Evolutionary conservation across 2,888 invertebrate species (phyloP).

Genomic region (Eueremaeus valkanovi): DNA sequence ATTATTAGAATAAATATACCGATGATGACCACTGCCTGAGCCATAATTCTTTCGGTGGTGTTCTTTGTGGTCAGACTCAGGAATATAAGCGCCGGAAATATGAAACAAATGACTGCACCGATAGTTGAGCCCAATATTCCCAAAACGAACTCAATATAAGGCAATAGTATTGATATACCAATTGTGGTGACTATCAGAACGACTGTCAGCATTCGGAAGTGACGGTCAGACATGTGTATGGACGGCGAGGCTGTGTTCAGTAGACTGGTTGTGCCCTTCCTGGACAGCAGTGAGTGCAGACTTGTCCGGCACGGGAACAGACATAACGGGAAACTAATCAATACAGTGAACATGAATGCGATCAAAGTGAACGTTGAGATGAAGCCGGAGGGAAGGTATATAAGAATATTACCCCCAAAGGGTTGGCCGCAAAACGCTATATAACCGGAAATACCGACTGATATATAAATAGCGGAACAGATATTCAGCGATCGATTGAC

Average conservation of each 20-base stretch:
- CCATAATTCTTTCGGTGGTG: slow-evolving; percentile 74
- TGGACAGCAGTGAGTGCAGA: slow-evolving; percentile 81
- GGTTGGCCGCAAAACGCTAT: slow-evolving; percentile 68
- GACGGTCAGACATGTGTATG: slow-evolving; percentile 71
- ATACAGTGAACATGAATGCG: slow-evolving; percentile 89
- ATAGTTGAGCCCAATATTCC: slow-evolving; percentile 93
- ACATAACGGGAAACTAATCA: slow-evolving; percentile 92
- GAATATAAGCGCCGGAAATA: slow-evolving; percentile 87
- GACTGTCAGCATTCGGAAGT: slow-evolving; percentile 77
- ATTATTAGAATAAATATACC: slow-evolving; percentile 83
- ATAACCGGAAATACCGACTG: slow-evolving; percentile 84
- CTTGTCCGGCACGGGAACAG: slow-evolving; percentile 94
- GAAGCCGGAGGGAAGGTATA: slow-evolving; percentile 73
- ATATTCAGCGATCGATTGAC: slow-evolving; percentile 84
- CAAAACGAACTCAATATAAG: slow-evolving; percentile 81
- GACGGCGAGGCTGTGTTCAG: slow-evolving; percentile 32
- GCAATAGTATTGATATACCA: slow-evolving; percentile 75
- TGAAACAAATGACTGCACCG: slow-evolving; percentile 84
- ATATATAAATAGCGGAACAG: slow-evolving; percentile 80
- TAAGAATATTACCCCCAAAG: slow-evolving; percentile 76
- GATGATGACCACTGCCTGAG: slow-evolving; percentile 73
- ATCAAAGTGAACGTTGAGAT: slow-evolving; percentile 84
- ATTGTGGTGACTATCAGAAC: slow-evolving; percentile 71
- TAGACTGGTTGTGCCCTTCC: slow-evolving; percentile 29
- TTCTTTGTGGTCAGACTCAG: slow-evolving; percentile 75